These are phyloP conservation scores for Cuniculus paca DNA, from an alignment of 2,797 vertebrate genomes.

Conservation along the genomic window DNA sequence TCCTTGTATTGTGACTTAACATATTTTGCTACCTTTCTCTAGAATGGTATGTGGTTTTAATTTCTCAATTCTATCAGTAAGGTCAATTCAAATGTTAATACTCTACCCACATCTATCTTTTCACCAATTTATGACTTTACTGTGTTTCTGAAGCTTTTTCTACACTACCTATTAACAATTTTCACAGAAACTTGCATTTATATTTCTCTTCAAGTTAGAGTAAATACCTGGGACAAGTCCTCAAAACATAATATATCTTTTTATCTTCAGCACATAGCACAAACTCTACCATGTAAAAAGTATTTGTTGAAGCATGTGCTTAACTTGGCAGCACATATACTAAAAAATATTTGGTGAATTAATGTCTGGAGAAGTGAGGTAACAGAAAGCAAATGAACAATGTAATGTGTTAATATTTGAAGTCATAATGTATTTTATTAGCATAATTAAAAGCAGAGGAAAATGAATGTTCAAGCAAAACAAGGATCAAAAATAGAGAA, in stretches of 20 bases:
- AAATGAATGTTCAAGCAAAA: not conserved
- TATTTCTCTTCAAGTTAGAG: slow-evolving; percentile 31
- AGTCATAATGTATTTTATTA: not conserved
- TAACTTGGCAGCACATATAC: not conserved
- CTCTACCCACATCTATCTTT: fast-evolving
- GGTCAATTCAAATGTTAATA: not conserved
- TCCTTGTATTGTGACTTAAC: not conserved
- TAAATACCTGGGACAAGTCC: not conserved
- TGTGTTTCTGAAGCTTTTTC: not conserved
- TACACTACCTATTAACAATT: not conserved
- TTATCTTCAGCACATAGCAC: not conserved
- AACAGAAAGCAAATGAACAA: not conserved
- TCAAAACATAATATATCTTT: not conserved
- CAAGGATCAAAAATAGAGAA: not conserved
- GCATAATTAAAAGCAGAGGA: not conserved
- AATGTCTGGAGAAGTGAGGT: not conserved
- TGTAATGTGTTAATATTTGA: not conserved
- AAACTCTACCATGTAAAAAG: not conserved
- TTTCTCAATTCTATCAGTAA: not conserved
- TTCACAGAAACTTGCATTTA: not conserved
- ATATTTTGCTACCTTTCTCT: not conserved
- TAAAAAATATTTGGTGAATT: not conserved
- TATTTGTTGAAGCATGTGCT: not conserved
- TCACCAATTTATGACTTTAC: not conserved
- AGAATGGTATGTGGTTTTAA: not conserved